Percentiles rank a stretch among this genome's conserved stretches.
Evolutionary conservation across 2,797 vertebrate species (phyloP).

Genomic region (Cichlasoma orientale): DNA sequence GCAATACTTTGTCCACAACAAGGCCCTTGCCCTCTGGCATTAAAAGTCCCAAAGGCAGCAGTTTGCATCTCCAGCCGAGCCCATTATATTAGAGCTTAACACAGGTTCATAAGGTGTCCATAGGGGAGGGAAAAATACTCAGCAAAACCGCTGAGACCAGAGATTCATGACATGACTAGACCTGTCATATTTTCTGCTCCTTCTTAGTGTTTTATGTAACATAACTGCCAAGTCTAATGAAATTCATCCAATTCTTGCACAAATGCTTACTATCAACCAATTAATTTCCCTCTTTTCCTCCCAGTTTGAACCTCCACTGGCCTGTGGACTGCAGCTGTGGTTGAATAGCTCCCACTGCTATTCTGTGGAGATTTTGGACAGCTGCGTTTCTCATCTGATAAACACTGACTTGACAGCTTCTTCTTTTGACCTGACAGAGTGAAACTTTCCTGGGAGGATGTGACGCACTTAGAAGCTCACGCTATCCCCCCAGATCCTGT

Average conservation of each 20-base stretch:
- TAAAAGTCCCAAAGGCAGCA: constrained; percentile 34
- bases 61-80: constrained; percentile 32
- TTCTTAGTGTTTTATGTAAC: constrained; percentile 23
- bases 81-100: constrained; percentile 42
- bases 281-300: background rate
- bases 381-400: constrained; percentile 31
- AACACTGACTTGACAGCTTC: constrained; percentile 47
- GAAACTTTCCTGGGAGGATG: constrained; percentile 36
- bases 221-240: constrained; percentile 11
- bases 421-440: constrained; percentile 53
- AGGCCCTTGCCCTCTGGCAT: constrained; percentile 31
- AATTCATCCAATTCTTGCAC: background rate
- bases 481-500: constrained; percentile 21
- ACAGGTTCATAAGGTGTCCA: constrained; percentile 22
- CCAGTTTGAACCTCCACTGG: constrained; percentile 3
- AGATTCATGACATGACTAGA: constrained; percentile 10
- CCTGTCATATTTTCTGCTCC: constrained; percentile 1
- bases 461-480: constrained; percentile 38
- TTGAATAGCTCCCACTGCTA: constrained; percentile 2
- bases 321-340: background rate
- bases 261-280: constrained; percentile 7
- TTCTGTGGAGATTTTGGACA: constrained; percentile 16
- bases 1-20: constrained; percentile 31
- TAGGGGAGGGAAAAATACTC: constrained; percentile 13
- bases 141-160: background rate